Evolutionary conservation across 2,888 invertebrate species (phyloP), one percentile per base, ranked within the genome.

Genomic region (Thalpophila matura): DNA sequence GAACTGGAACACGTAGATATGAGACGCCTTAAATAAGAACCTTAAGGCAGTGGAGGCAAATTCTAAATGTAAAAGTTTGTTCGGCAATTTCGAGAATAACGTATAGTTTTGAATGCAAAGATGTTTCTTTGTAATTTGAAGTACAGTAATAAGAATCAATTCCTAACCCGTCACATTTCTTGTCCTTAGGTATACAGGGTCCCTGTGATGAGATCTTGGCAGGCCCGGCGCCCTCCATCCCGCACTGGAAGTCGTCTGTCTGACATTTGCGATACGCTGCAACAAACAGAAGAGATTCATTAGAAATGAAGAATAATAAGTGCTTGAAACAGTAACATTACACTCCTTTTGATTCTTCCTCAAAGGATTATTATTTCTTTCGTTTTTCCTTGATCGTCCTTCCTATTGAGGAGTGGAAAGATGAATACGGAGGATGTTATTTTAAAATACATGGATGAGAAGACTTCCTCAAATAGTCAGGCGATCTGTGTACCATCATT

Each of bases 251-350:
- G 92, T 99, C 99, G 76, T 97, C 98, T 12, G 96, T 87, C 89
- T 97, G 97, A 90, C 99, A 99, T 88, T 97, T 97, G 85, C 98
- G 96, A 91, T 98, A 98, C 78, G 97, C 98, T 98, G 93, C 1
- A 95, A 95, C 67, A 84, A 81, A 81, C 26, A 67, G 20, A 38
- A 20, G 9, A 18, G 4, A 24, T 4, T 38, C 14, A 33, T 63
- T 71, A 43, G 5, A 37, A 7, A 35, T 22, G 9, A 22, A 9
- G n/a, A 20, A 12, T 2, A 12, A 38, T 9, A 10, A 20, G 20
- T 38, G 22, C 0, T 38, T n/a, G n/a, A n/a, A n/a, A n/a, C n/a
- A n/a, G n/a, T n/a, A n/a, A n/a, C n/a, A n/a, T n/a, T n/a, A n/a
- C n/a, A n/a, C n/a, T n/a, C n/a, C n/a, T n/a, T n/a, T n/a, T n/a